A percentile compares a stretch with the other conserved stretches of the same genome.
Conservation (phyloP, 2,113 vertebrate genomes). For the Ondatra zibethicus region DNA sequence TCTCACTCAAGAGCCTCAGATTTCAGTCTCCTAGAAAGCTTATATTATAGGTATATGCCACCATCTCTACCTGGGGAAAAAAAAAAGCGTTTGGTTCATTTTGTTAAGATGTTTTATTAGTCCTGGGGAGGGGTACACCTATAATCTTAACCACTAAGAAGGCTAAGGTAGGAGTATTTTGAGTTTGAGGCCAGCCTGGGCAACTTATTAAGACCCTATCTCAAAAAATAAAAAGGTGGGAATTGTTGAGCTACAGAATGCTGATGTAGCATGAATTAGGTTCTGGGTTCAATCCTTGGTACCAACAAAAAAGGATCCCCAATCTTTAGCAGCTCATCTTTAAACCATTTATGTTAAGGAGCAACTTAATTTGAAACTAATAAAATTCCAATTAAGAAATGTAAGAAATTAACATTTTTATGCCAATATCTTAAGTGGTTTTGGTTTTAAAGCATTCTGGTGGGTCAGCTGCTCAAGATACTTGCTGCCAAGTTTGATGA, state of each 20-base stretch:
- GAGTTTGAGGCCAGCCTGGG: background rate
- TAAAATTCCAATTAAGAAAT: conserved; percentile 40
- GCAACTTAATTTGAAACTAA: conserved; percentile 34
- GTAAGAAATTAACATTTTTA: conserved; percentile 46
- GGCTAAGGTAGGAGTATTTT: background rate
- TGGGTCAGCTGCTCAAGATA: background rate
- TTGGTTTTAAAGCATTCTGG: background rate
- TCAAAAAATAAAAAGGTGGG: background rate
- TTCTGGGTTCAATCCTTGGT: background rate
- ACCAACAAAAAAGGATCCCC: background rate
- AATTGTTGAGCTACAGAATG: background rate
- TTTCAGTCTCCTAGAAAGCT: background rate
- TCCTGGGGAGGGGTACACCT: background rate
- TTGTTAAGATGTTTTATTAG: background rate
- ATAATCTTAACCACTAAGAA: background rate
- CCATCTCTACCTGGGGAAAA: background rate
- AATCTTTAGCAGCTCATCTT: conserved; percentile 2
- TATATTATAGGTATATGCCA: background rate
- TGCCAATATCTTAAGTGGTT: background rate
- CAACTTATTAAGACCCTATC: background rate
- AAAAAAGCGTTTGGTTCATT: background rate
- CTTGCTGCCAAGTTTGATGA: background rate
- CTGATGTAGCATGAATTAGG: background rate
- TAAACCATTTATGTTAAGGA: background rate
- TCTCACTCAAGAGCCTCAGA: background rate